Evolutionary conservation across 1,140 invertebrate species (phyloP).

Genomic region (Drosophila carrolli): DNA sequence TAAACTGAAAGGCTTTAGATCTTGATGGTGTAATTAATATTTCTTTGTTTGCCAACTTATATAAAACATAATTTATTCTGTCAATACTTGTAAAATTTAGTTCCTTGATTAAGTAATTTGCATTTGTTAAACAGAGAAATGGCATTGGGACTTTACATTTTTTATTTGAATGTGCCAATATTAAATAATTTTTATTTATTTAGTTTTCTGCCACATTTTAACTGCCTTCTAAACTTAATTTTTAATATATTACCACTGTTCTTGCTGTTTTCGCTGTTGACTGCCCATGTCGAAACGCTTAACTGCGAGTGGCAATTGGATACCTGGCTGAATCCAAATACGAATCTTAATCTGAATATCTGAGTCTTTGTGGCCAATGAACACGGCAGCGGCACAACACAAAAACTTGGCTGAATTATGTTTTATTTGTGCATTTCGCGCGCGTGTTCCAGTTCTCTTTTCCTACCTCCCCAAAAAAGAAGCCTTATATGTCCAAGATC

Average conservation of each 20-base stretch:
- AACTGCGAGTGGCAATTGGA: constrained; percentile 60
- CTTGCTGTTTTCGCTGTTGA: constrained; percentile 33
- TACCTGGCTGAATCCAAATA: constrained; percentile 60
- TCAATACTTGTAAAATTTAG: no score
- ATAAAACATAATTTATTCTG: no score
- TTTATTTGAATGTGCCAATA: no score
- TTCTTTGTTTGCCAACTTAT: no score
- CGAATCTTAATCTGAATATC: constrained; percentile 49
- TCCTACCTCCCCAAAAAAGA: background rate
- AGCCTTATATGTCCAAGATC: constrained; percentile 1
- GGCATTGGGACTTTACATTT: no score
- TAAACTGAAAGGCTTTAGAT: no score
- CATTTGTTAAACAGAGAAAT: no score
- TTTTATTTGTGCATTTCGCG: constrained; percentile 55
- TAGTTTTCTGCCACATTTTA: no score
- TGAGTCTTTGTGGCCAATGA: constrained; percentile 56
- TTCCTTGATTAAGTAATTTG: no score
- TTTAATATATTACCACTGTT: constrained; percentile 21
- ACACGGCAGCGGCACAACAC: constrained; percentile 55
- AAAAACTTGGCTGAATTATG: constrained; percentile 23
- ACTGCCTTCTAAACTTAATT: no score
- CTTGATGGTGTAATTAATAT: no score
- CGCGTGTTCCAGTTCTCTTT: constrained; percentile 40
- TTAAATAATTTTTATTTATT: background rate
- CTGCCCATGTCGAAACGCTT: constrained; percentile 51